Percentiles rank a stretch among this genome's conserved stretches.
Evolutionary conservation across 2,797 vertebrate genomes (phyloP).

Genomic region (Malurus splendens): DNA sequence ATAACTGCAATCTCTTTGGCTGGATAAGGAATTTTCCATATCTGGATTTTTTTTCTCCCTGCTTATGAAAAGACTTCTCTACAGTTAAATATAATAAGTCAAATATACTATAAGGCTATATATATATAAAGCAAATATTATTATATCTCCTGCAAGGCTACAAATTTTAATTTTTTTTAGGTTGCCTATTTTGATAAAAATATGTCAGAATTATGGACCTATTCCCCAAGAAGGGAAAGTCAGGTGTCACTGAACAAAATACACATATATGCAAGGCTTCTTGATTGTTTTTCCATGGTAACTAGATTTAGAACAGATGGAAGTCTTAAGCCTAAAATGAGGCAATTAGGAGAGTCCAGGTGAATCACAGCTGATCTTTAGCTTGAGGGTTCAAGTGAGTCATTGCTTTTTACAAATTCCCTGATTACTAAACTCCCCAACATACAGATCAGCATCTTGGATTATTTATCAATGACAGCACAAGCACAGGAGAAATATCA

Average conservation of each 20-base stretch:
- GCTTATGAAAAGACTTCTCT: neutral
- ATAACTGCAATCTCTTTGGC: neutral
- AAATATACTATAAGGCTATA: neutral
- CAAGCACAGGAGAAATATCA: neutral
- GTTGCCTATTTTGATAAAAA: neutral
- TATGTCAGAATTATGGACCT: neutral
- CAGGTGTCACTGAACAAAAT: neutral
- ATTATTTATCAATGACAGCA: neutral
- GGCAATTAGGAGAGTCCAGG: neutral
- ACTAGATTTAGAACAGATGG: neutral
- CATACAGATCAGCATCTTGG: neutral
- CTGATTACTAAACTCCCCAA: neutral
- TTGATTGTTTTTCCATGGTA: neutral
- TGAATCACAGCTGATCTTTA: neutral
- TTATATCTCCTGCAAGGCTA: neutral
- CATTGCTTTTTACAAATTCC: neutral
- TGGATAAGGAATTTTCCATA: neutral
- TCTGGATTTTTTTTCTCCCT: neutral
- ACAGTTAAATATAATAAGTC: neutral
- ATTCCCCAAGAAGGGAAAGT: neutral
- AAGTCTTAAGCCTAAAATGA: neutral
- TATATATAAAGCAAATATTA: neutral
- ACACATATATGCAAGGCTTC: neutral
- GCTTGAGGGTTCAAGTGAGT: neutral
- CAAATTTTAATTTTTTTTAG: neutral